These are phyloP conservation scores for Cephus spinipes DNA, from an alignment of 2,888 invertebrate genomes.

Conservation along the genomic window DNA sequence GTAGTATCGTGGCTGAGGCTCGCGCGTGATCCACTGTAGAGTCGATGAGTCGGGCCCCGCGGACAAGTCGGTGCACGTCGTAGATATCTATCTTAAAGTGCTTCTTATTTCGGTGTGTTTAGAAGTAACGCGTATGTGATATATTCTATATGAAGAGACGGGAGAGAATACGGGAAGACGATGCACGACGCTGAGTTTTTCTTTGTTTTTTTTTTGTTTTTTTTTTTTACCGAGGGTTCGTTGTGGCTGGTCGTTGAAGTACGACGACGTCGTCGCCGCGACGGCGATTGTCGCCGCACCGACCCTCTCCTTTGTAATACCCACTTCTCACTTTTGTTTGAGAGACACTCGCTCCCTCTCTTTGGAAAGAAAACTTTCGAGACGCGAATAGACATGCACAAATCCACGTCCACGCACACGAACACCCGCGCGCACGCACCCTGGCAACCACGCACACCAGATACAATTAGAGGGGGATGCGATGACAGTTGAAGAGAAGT, in stretches of 20 bases:
- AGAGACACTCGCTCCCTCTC: not conserved
- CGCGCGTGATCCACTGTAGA: not conserved
- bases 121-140: slow-evolving; percentile 67
- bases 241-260: not conserved
- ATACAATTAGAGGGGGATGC: not conserved
- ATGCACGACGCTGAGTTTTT: slow-evolving; percentile 5
- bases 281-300: slow-evolving; percentile 6
- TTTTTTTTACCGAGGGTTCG: slow-evolving; percentile 7
- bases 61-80: slow-evolving; percentile 43
- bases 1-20: not conserved
- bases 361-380: not conserved
- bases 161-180: not conserved
- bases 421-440: not conserved
- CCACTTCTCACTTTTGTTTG: not conserved
- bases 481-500: not conserved
- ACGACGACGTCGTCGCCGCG: not conserved
- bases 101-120: slow-evolving; percentile 68
- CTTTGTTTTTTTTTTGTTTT: not conserved
- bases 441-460: not conserved
- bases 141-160: slow-evolving; percentile 63
- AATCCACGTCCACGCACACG: not conserved
- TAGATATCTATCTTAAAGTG: slow-evolving; percentile 67
- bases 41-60: not conserved
- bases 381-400: not conserved
- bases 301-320: slow-evolving; percentile 9